phyloP scores from a whole-genome alignment of 2,797 vertebrate species.

The Poecilia gillii region DNA sequence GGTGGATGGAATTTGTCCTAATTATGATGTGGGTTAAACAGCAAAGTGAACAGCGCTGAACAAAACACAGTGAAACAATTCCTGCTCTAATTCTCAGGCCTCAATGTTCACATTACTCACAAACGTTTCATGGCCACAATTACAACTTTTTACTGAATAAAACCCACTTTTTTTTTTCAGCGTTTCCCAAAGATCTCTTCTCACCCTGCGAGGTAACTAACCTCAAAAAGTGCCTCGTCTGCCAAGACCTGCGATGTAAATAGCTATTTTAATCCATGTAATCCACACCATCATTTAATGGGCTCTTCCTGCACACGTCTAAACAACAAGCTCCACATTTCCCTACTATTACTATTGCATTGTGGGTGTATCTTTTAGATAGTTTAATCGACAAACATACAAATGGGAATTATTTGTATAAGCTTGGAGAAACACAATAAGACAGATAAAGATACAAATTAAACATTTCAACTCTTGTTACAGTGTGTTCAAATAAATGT shows the following conservation, averaged over 20 bases:
- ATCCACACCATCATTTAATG: conserved; percentile 1
- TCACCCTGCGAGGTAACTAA: background rate
- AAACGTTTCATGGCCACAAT: too few relatives aligned
- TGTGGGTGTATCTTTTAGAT: background rate
- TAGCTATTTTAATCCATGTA: conserved; percentile 3
- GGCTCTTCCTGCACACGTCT: background rate
- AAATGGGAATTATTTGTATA: background rate
- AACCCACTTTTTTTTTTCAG: background rate
- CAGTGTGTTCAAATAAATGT: background rate
- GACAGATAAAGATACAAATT: background rate
- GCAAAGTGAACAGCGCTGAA: background rate
- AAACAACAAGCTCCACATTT: background rate
- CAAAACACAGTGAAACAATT: conserved; percentile 30
- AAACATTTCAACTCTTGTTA: background rate
- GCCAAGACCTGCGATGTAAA: background rate
- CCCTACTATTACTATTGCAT: background rate
- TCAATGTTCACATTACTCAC: background rate
- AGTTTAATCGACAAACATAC: too few relatives aligned
- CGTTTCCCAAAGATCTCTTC: background rate
- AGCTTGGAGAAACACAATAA: background rate
- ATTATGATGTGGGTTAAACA: background rate
- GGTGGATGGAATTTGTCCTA: background rate
- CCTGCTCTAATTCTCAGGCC: conserved; percentile 25
- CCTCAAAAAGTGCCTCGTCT: background rate
- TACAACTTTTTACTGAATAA: background rate